These are phyloP conservation scores for Paramormyrops hopkinsi DNA, from an alignment of 2,797 vertebrate species.

Conservation along the genomic window DNA sequence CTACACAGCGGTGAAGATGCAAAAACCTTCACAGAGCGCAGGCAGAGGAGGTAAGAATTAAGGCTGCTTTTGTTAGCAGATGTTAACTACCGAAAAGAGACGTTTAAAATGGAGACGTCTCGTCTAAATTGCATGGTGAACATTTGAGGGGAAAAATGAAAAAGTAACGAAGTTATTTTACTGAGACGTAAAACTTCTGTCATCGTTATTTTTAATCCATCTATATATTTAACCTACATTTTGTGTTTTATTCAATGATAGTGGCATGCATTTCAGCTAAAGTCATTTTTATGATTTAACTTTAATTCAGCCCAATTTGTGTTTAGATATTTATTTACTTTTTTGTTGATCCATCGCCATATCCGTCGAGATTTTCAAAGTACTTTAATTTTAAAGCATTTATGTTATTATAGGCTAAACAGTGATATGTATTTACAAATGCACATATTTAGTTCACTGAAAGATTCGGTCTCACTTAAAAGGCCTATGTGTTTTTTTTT, in stretches of 20 bases:
- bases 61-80: neutral
- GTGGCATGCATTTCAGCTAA: neutral
- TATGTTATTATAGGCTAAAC: neutral
- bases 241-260: neutral
- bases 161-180: neutral
- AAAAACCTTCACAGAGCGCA: neutral
- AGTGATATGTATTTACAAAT: neutral
- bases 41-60: neutral
- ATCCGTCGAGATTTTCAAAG: neutral
- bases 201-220: neutral
- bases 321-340: neutral
- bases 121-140: neutral
- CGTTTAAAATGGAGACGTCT: neutral
- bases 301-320: neutral
- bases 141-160: neutral
- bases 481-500: neutral
- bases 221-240: neutral
- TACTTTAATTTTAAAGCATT: neutral
- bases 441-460: neutral
- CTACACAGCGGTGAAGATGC: neutral
- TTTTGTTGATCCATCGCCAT: neutral
- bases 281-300: neutral
- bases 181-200: neutral
- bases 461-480: neutral
- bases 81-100: neutral